phyloP scores from a whole-genome alignment of 2,888 invertebrate genomes.

The Drosophila planitibia region DNA sequence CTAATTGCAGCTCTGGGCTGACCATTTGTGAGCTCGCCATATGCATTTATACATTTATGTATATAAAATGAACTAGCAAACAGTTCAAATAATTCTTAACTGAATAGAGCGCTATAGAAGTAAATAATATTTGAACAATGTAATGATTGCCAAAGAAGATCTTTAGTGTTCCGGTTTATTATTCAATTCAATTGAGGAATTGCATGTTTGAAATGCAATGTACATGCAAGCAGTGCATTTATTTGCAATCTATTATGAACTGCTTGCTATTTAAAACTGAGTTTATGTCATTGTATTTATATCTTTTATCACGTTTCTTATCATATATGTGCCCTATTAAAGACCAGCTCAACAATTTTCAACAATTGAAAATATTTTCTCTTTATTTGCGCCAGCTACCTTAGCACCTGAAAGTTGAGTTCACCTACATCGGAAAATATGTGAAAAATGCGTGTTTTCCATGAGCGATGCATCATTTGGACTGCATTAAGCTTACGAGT shows the following conservation, averaged over 20 bases:
- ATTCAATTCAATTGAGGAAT: neutral
- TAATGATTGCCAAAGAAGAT: neutral
- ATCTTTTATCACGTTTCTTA: neutral
- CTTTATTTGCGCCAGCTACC: neutral
- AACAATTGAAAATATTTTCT: constrained; percentile 6
- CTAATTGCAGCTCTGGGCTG: constrained; percentile 42
- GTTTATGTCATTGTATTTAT: neutral
- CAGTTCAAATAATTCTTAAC: neutral
- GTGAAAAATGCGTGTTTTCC: constrained; percentile 26
- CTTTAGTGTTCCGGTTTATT: neutral
- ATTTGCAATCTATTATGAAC: neutral
- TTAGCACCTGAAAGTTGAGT: constrained; percentile 8
- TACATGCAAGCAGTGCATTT: neutral
- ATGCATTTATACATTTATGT: neutral
- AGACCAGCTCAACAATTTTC: neutral
- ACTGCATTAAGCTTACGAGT: constrained; percentile 53
- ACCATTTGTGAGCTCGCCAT: constrained; percentile 19
- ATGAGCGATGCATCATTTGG: constrained; percentile 17
- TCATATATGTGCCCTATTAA: neutral
- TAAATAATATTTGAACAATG: neutral
- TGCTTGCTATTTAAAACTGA: neutral
- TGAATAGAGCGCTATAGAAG: neutral
- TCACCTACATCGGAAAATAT: constrained; percentile 14
- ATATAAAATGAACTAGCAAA: neutral
- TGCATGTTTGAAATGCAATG: neutral